Conservation (phyloP, 2,888 invertebrate genomes). For the Drosophila flavopinicola region DNA sequence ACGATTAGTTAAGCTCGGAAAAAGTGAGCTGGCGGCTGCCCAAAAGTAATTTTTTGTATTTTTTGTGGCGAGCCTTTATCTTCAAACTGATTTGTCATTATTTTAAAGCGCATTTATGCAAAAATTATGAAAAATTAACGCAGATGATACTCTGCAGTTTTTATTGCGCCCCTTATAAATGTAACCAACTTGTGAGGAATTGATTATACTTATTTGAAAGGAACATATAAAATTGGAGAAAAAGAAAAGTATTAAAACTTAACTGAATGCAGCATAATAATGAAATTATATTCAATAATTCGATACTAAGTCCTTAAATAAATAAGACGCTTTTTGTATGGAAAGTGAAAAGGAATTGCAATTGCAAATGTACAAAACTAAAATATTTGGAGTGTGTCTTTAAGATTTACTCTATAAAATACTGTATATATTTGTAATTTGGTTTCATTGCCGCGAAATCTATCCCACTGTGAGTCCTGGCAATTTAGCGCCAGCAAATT, state of each 20-base stretch:
- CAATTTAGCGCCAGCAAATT: slow-evolving; percentile 45
- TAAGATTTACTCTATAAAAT: background rate
- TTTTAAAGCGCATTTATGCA: slow-evolving; percentile 64
- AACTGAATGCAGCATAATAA: no score
- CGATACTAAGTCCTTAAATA: no score
- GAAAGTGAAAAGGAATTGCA: no score
- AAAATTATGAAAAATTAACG: slow-evolving; percentile 70
- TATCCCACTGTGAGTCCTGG: slow-evolving; percentile 40
- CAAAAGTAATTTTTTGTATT: slow-evolving; percentile 39
- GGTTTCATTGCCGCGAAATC: background rate
- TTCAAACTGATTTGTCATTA: slow-evolving; percentile 83
- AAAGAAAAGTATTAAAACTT: no score
- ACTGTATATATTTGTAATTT: background rate
- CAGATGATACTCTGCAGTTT: slow-evolving; percentile 8
- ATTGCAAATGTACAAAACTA: no score
- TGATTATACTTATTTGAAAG: slow-evolving; percentile 21
- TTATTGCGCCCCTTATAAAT: slow-evolving; percentile 2
- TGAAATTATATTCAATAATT: no score
- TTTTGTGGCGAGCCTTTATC: slow-evolving; percentile 63
- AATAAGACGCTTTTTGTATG: no score
- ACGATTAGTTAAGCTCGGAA: slow-evolving; percentile 80
- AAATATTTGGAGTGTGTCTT: no score
- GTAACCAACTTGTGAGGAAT: slow-evolving; percentile 29
- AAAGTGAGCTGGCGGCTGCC: slow-evolving; percentile 54
- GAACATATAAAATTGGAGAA: no score